A percentile compares a stretch with the other conserved stretches of the same genome.
phyloP scores from a whole-genome alignment of 2,888 invertebrate genomes.

The Dryococelus australis region DNA sequence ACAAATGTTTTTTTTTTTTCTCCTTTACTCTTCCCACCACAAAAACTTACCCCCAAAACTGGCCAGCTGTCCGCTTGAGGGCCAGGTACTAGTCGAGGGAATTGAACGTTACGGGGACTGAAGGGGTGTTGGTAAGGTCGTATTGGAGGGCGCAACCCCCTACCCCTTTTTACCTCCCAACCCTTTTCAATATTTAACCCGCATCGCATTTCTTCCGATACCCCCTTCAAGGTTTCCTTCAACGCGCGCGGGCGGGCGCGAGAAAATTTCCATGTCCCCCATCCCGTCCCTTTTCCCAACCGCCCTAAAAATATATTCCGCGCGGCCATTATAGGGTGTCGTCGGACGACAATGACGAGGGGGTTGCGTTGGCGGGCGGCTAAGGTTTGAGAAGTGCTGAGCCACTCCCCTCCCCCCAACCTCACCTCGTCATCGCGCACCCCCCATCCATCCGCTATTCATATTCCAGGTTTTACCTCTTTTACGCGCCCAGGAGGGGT shows the following conservation, averaged over 20 bases:
- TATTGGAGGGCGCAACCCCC: neutral
- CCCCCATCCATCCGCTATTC: neutral
- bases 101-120: neutral
- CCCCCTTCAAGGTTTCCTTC: neutral
- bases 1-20: neutral
- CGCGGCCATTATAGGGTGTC: neutral
- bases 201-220: neutral
- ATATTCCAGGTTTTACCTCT: neutral
- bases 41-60: too few relatives aligned
- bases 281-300: too few relatives aligned
- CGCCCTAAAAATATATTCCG: conserved; percentile 1
- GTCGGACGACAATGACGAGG: neutral
- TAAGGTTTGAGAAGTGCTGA: neutral
- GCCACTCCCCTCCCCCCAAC: neutral
- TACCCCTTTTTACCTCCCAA: neutral
- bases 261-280: neutral
- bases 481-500: neutral
- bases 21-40: neutral
- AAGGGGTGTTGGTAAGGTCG: neutral
- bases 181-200: conserved; percentile 16
- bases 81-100: neutral
- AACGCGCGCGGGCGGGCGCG: too few relatives aligned
- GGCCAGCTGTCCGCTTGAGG: neutral
- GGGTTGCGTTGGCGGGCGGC: neutral
- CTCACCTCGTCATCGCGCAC: neutral